These are phyloP conservation scores for Potorous gilbertii DNA, from an alignment of 2,797 vertebrate species.

Conservation along the genomic window DNA sequence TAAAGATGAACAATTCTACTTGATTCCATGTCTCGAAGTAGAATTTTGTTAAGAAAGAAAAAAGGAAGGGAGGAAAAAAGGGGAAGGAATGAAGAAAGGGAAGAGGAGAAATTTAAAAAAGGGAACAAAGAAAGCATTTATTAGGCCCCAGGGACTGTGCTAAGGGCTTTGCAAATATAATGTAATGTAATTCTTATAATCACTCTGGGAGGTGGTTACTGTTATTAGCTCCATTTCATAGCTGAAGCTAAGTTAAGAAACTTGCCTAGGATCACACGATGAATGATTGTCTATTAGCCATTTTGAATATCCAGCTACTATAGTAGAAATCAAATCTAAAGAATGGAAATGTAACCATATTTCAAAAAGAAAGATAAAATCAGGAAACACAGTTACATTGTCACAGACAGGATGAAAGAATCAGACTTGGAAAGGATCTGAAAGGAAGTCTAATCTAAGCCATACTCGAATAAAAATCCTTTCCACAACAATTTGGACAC, in stretches of 20 bases:
- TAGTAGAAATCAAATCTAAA: neutral
- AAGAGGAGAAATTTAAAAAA: neutral
- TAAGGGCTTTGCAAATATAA: neutral
- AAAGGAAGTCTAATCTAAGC: neutral
- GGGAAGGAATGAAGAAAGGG: neutral
- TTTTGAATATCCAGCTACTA: neutral
- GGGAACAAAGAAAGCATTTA: neutral
- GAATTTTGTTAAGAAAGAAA: neutral
- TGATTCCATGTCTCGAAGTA: fast-evolving
- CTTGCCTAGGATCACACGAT: neutral
- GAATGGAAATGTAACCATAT: neutral
- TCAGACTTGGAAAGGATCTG: neutral
- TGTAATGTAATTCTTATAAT: neutral
- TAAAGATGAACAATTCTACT: neutral
- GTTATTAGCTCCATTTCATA: neutral
- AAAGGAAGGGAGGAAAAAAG: neutral
- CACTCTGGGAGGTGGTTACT: neutral
- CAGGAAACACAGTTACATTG: neutral
- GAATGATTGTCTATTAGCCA: neutral
- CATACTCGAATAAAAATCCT: neutral
- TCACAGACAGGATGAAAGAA: neutral
- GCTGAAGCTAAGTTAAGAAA: neutral
- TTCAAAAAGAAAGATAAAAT: neutral
- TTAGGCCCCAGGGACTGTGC: neutral
- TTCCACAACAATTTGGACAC: neutral